Conservation (phyloP, 2,888 invertebrate species). For the Acleris literana region DNA sequence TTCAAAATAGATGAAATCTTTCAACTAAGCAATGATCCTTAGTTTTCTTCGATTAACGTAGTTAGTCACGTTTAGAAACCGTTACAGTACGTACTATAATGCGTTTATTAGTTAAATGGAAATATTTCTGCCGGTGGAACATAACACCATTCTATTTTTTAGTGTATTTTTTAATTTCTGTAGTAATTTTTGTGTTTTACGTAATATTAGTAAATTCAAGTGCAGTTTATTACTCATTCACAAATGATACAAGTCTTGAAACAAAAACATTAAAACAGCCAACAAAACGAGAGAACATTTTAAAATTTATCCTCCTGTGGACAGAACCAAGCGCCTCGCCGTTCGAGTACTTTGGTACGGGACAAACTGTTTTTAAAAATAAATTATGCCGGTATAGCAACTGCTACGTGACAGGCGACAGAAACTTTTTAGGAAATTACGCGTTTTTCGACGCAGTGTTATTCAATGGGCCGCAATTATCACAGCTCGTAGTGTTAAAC, state of each 20-base stretch:
- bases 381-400: constrained; percentile 60
- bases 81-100: background rate
- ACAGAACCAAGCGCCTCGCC: constrained; percentile 55
- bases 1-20: background rate
- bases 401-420: constrained; percentile 63
- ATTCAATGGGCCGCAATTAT: constrained; percentile 62
- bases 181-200: background rate
- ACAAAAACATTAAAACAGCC: too few species aligned
- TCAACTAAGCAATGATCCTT: background rate
- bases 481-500: constrained; percentile 38
- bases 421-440: constrained; percentile 49
- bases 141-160: background rate
- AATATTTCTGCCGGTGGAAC: background rate
- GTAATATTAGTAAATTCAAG: background rate
- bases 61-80: too few species aligned
- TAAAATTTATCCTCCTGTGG: constrained; percentile 66
- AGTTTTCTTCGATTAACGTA: background rate
- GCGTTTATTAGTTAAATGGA: background rate
- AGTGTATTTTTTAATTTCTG: background rate
- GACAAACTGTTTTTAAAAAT: constrained; percentile 53
- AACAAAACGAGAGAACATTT: background rate
- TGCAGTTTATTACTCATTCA: background rate
- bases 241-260: background rate
- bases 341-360: constrained; percentile 58
- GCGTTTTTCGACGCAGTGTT: constrained; percentile 58